Evolutionary conservation across 2,888 invertebrate genomes (phyloP), one percentile per base, ranked within the genome.

Genomic region (Drosophila conformis): DNA sequence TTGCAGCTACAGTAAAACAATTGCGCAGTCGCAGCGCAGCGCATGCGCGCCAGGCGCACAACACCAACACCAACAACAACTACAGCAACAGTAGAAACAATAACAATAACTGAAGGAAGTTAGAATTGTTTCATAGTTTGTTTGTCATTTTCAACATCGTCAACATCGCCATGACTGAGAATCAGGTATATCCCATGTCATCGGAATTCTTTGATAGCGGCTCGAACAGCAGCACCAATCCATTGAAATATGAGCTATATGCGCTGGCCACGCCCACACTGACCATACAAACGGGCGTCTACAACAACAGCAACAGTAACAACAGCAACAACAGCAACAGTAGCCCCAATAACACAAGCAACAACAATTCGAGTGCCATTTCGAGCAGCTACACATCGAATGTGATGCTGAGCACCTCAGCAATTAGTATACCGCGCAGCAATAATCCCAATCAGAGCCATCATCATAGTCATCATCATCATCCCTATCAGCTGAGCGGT

Each of bases 191-290:
- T 83, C 85, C 92, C 84, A 92, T 92, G 91, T 92, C 93, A 87
- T 91, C 93, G 77, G 93, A 93, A 84, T 91, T 93, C 83, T 93
- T 93, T 88, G 93, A 93, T 90, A 91, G 88, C 69, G 91, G 93
- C 80, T 93, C 93, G 69, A 92, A 92, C 78, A 92, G 92, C 82
- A 90, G 89, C 87, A 93, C 90, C 84, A 92, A 93, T 82, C 83
- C 92, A 58, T 71, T 93, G 69, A 93, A 92, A 78, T 92, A 91
- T 83, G 93, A 93, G 75, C 66, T 92, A 64, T 92, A 90, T 77
- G 84, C 92, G 25, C 77, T 92, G 52, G 85, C 87, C 67, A 88
- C 85, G 73, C 90, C 90, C 52, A 73, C 90, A 35, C 53, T 88
- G 60, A 83, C 69, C 64, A 86, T 90, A 36, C 87, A 90, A 29